Evolutionary conservation across 2,797 vertebrate species (phyloP), one percentile per base, ranked within the genome.

Genomic region (Hyperoplus lanceolatus): DNA sequence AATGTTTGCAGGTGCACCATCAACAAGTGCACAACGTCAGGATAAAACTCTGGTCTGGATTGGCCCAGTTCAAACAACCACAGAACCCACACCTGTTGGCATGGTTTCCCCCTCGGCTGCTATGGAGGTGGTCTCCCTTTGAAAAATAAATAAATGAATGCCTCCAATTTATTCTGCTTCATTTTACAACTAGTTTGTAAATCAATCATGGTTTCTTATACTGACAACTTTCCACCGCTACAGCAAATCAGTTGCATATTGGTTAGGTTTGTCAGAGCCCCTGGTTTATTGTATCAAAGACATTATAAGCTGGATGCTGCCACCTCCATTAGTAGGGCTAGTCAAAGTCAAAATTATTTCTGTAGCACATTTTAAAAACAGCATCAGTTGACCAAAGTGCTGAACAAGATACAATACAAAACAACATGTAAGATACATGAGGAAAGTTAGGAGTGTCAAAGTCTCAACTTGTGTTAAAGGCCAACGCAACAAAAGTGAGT

Each of bases 11-110:
- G 81, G 89, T 91, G 89, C 61, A 75, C 38, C 9, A 77, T 83
- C 85, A 89, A 78, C 80, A 86, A 82, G 80, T 84, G 85, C 60
- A 62, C 29, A 29, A 29, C 29, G 29, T 29, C 2, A 29, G 29
- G 29, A 29, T 1, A 13, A 88, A 83, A 61, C 73, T 77, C 90
- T 93, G 85, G 69, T 18, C 63, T 80, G 59, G 72, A 78, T 87
- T 81, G 72, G 72, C 77, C 72, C 18, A 56, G 81, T 79, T 77
- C 67, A 84, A 89, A 90, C 83, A 84, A 90, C 85, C 90, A 83
- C 89, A 85, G 81, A 91, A 83, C 85, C 78, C 78, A 79, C 81
- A 73, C 82, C 86, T 73, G 83, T 48, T 83, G 73, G 64, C 81
- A 69, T 70, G 5, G 15, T 36, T 48, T 57, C 6, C 65, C 55